phyloP scores from a whole-genome alignment of 2,113 vertebrate species.

The Nematolebias whitei region DNA sequence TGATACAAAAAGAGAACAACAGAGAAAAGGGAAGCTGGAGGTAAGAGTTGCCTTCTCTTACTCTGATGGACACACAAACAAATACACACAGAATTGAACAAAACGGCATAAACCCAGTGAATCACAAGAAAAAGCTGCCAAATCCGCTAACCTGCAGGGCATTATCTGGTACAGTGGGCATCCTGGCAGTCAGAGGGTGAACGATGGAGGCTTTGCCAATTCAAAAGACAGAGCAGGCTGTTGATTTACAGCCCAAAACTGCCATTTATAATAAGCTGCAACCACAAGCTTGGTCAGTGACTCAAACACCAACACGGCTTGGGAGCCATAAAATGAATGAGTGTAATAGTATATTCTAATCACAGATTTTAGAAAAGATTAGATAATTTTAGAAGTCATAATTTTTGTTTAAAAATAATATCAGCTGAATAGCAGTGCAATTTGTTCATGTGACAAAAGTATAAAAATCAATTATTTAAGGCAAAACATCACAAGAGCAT shows the following conservation, averaged over 20 bases:
- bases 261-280: slow-evolving; percentile 44
- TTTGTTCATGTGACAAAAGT: not conserved
- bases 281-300: slow-evolving; percentile 34
- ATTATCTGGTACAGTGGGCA: slow-evolving; percentile 46
- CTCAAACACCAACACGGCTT: slow-evolving; percentile 19
- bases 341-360: not conserved
- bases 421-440: not conserved
- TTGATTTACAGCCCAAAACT: slow-evolving; percentile 54
- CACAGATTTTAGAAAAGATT: not conserved
- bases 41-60: slow-evolving; percentile 41
- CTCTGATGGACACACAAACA: slow-evolving; percentile 43
- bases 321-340: slow-evolving; percentile 17
- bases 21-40: slow-evolving; percentile 28
- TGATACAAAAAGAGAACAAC: slow-evolving; percentile 28
- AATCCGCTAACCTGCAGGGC: slow-evolving; percentile 49
- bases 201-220: slow-evolving; percentile 35
- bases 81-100: slow-evolving; percentile 30
- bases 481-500: not conserved
- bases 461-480: no score
- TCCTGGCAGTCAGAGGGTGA: slow-evolving; percentile 33
- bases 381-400: not conserved
- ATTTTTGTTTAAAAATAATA: slow-evolving; percentile 5
- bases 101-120: slow-evolving; percentile 42
- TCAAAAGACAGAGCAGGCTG: slow-evolving; percentile 38
- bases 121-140: slow-evolving; percentile 57